Evolutionary conservation across 2,888 invertebrate genomes (phyloP), one percentile per base, ranked within the genome.

Genomic region (Didymodactylos carnosus): DNA sequence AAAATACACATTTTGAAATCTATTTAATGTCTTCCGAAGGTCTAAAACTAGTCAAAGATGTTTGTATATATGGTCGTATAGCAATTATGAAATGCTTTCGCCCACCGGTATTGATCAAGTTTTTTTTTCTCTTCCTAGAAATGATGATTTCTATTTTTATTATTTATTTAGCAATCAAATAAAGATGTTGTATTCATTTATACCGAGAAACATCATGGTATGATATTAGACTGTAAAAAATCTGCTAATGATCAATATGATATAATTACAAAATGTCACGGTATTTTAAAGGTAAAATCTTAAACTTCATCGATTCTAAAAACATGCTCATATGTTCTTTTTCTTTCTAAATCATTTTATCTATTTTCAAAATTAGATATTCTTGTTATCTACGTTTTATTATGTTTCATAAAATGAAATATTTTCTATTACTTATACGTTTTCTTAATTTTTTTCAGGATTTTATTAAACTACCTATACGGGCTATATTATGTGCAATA

Each of bases 391-490:
- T n/a, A 46, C 46, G 83, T 95, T 97, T 84, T 97, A 87, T 86
- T 97, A 97, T 83, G 97, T 88, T 84, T 97, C 95, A 88, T 97
- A 95, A 88, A 97, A 97, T 82, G 94, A 94, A 81, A 95, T 94
- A 80, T 94, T 92, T 86, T 97, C n/a, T 23, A 6, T 49, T 2
- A 8, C 11, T 49, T 46, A 46, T 8, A 23, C 23, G 19, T n/a
- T 14, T 46, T n/a, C 23, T 16, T 1, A 23, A 8, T 46, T 10
- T 35, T 8, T 19, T 27, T 19, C 11, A 62, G 53, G 53, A 62
- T 62, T 29, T 19, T 29, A n/a, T 16, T 7, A 27, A 19, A 62
- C 25, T 1, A 7, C n/a, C 53, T 29, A 35, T 19, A 29, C 53
- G 25, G 35, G 8, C 16, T 1, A 16, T 35, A 19, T 27, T 25